Conservation (phyloP, 2,113 vertebrate genomes). For the Nyctibius bracteatus region DNA sequence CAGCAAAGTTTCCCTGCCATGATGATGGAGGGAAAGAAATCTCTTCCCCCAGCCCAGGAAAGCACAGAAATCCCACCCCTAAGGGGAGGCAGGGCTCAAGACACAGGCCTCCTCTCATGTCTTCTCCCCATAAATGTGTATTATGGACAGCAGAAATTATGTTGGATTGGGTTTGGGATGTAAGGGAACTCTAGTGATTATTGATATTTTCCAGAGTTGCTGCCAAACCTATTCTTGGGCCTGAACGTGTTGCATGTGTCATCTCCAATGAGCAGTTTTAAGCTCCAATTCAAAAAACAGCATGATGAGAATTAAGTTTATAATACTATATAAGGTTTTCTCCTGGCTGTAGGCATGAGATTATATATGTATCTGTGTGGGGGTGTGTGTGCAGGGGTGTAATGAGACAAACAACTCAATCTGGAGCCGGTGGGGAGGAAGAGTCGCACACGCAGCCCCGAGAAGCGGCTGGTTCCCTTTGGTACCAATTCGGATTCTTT, state of each 20-base stretch:
- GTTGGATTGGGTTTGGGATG: not conserved
- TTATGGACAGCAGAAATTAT: not conserved
- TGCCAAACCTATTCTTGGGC: conserved; percentile 33
- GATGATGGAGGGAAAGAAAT: not conserved
- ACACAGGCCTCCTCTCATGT: not conserved
- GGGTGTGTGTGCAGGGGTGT: conserved; percentile 24
- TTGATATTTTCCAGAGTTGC: conserved; percentile 29
- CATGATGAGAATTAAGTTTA: not conserved
- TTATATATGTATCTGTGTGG: conserved; percentile 27
- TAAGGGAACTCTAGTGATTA: not conserved
- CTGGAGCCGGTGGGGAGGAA: conserved; percentile 13
- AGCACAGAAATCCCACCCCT: not conserved
- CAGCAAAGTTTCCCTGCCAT: not conserved
- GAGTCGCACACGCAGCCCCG: not conserved
- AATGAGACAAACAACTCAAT: conserved; percentile 44
- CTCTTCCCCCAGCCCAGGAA: not conserved
- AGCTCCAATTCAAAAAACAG: conserved; percentile 51
- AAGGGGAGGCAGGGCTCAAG: not conserved
- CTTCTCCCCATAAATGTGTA: not conserved
- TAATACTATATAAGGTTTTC: conserved; percentile 45
- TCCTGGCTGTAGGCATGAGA: not conserved
- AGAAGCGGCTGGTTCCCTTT: not conserved
- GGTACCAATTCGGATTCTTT: not conserved
- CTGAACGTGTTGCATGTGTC: not conserved
- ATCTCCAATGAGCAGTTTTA: not conserved